phyloP scores from a whole-genome alignment of 2,797 vertebrate species.

The Micromesistius poutassou region DNA sequence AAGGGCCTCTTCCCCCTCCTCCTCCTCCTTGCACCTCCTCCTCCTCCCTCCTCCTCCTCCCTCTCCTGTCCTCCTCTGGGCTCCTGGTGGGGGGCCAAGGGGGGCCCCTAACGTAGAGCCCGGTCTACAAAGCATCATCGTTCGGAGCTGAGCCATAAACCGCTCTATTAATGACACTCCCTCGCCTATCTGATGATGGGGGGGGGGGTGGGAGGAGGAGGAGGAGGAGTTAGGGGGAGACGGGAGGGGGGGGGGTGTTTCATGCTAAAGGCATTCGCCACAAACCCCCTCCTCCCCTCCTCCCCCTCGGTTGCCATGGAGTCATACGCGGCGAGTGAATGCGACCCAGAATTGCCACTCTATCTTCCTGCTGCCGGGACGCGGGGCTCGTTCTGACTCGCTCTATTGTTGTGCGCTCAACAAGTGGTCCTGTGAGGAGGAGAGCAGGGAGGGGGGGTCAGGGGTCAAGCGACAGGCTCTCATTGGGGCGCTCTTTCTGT shows the following conservation, averaged over 20 bases:
- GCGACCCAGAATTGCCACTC: conserved; percentile 72
- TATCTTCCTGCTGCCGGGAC: conserved; percentile 57
- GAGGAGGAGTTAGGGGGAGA: no score
- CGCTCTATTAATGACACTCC: conserved; percentile 66
- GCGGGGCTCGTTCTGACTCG: conserved; percentile 70
- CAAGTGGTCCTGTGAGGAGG: conserved; percentile 81
- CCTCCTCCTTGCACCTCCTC: conserved; percentile 28
- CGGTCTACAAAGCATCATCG: conserved; percentile 75
- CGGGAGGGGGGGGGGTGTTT: conserved; percentile 31
- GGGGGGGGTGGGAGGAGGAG: conserved; percentile 21
- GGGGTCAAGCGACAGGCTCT: conserved; percentile 71
- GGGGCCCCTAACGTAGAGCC: conserved; percentile 53
- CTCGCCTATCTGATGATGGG: conserved; percentile 70
- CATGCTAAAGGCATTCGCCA: conserved; percentile 51
- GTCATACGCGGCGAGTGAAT: conserved; percentile 59
- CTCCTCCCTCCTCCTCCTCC: conserved; percentile 13
- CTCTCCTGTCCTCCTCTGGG: conserved; percentile 54
- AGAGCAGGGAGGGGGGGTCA: conserved; percentile 68
- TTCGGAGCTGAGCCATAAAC: conserved; percentile 69
- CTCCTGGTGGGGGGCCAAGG: conserved; percentile 57
- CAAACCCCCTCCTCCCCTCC: conserved; percentile 24
- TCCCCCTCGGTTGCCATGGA: conserved; percentile 78
- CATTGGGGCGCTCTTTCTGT: conserved; percentile 64
- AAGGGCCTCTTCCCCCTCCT: conserved; percentile 66
- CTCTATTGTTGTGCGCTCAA: conserved; percentile 72